Percentiles rank a stretch among this genome's conserved stretches.
phyloP scores from a whole-genome alignment of 2,888 invertebrate species.

The Penaeus monodon region DNA sequence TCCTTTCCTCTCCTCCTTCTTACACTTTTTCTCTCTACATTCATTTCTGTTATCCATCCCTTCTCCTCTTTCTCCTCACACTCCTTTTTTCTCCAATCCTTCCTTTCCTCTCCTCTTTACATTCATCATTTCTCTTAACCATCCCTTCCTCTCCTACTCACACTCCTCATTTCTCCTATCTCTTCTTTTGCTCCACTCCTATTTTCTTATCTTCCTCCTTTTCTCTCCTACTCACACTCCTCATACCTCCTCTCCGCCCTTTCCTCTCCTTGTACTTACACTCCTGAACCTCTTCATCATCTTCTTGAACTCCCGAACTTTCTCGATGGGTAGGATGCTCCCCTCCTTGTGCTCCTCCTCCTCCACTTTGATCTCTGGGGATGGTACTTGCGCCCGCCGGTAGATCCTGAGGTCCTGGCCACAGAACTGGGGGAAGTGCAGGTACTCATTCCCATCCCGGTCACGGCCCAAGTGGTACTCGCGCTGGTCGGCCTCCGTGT shows the following conservation, averaged over 20 bases:
- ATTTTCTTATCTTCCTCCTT: too few species aligned
- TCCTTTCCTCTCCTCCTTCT: too few species aligned
- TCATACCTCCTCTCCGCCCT: too few species aligned
- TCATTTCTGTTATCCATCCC: too few species aligned
- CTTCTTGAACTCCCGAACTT: conserved; percentile 58
- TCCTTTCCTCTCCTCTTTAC: too few species aligned
- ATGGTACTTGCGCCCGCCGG: conserved; percentile 68
- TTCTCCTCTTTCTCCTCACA: too few species aligned
- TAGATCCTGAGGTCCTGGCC: conserved; percentile 73
- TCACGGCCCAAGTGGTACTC: conserved; percentile 73
- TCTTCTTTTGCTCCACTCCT: too few species aligned
- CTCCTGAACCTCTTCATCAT: conserved; percentile 46
- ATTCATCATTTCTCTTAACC: fast-evolving
- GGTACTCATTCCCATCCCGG: conserved; percentile 72
- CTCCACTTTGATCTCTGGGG: conserved; percentile 37
- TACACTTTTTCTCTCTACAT: too few species aligned
- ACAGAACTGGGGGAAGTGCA: conserved; percentile 75
- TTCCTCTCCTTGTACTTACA: conserved; percentile 8
- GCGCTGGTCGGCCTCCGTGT: conserved; percentile 71
- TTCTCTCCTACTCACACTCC: too few species aligned
- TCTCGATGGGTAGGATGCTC: conserved; percentile 37
- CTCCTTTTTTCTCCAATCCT: too few species aligned
- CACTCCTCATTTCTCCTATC: too few species aligned
- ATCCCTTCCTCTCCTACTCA: too few species aligned
- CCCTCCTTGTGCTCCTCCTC: conserved; percentile 44